Evolutionary conservation across 2,797 vertebrate genomes (phyloP).

Genomic region (Pteronotus mesoamericanus): DNA sequence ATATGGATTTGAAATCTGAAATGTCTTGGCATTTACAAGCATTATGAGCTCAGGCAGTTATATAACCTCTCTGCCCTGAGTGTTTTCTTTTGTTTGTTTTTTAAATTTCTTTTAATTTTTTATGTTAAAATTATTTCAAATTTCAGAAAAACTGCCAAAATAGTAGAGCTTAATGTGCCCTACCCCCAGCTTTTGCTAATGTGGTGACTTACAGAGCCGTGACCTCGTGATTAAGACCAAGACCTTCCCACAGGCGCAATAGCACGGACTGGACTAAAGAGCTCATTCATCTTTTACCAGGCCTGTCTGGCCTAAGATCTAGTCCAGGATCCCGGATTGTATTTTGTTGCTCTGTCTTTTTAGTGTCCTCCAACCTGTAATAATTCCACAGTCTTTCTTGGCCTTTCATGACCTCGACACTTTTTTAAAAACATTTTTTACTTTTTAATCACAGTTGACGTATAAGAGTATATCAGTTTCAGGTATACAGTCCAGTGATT

Average conservation of each 20-base stretch:
- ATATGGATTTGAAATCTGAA: neutral
- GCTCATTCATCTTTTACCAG: neutral
- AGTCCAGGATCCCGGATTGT: neutral
- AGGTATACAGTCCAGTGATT: too few relatives aligned
- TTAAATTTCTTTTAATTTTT: neutral
- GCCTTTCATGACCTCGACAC: neutral
- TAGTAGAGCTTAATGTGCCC: neutral
- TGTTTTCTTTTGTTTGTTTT: neutral
- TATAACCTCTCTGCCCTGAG: neutral
- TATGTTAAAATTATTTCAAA: neutral
- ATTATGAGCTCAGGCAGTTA: neutral
- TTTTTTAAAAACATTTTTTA: neutral
- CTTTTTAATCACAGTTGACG: neutral
- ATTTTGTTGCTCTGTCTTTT: neutral
- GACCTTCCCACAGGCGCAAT: neutral
- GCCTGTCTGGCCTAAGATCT: neutral
- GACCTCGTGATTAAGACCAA: neutral
- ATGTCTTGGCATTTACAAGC: neutral
- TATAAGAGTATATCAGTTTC: too few relatives aligned
- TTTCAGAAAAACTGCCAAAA: neutral
- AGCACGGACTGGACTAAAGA: neutral
- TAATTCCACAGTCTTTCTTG: neutral
- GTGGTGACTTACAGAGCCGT: neutral
- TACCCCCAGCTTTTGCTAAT: neutral
- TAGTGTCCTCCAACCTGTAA: neutral